These are phyloP conservation scores for Tribolium madens DNA, from an alignment of 1,140 invertebrate species.

Conservation along the genomic window DNA sequence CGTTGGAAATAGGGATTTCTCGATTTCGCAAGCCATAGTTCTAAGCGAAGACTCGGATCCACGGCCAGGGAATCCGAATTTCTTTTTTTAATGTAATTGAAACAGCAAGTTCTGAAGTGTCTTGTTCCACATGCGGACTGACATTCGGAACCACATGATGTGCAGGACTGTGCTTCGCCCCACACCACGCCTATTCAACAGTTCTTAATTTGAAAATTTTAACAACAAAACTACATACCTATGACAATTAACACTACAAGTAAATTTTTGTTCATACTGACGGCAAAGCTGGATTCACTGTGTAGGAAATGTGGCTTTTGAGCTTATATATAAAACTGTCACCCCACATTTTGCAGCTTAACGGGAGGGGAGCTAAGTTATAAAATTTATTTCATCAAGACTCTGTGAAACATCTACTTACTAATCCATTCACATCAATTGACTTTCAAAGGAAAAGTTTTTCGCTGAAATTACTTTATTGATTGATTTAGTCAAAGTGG, in stretches of 20 bases:
- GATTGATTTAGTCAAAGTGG: slow-evolving; percentile 34
- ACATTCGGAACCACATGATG: slow-evolving; percentile 72
- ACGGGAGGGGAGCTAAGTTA: slow-evolving; percentile 31
- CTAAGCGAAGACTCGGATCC: slow-evolving; percentile 62
- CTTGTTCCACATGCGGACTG: slow-evolving; percentile 70
- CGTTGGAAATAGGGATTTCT: slow-evolving; percentile 56
- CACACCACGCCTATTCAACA: slow-evolving; percentile 56
- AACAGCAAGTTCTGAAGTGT: slow-evolving; percentile 73
- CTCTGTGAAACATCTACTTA: slow-evolving; percentile 43
- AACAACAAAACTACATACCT: slow-evolving; percentile 29
- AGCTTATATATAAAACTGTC: slow-evolving; percentile 39
- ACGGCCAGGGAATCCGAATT: slow-evolving; percentile 49
- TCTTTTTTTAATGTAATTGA: slow-evolving; percentile 71
- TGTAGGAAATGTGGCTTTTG: neutral
- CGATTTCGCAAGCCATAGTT: slow-evolving; percentile 62
- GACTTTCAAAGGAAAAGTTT: slow-evolving; percentile 49
- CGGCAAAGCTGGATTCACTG: neutral
- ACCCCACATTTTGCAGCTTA: slow-evolving; percentile 24
- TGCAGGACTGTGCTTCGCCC: slow-evolving; percentile 67
- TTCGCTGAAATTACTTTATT: slow-evolving; percentile 29
- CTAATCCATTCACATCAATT: slow-evolving; percentile 50
- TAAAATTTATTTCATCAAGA: slow-evolving; percentile 48
- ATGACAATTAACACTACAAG: slow-evolving; percentile 38
- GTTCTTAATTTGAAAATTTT: neutral
- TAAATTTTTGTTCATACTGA: slow-evolving; percentile 45